A percentile compares a stretch with the other conserved stretches of the same genome.
Evolutionary conservation across 2,113 vertebrate genomes (phyloP).

Genomic region (Zingel zingel): DNA sequence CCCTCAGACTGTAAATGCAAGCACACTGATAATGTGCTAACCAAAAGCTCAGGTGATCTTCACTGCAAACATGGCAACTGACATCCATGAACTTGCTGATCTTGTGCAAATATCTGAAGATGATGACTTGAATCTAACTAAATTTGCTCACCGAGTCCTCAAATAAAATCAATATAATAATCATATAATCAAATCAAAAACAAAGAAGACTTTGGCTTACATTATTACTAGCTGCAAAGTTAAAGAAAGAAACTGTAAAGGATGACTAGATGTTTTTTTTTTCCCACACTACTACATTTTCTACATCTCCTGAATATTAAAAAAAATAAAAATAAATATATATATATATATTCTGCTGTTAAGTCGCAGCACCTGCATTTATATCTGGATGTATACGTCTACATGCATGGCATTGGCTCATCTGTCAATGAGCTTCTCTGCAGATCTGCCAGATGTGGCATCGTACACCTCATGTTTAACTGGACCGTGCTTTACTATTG

Average conservation of each 20-base stretch:
- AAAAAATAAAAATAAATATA: too few relatives aligned
- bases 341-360: constrained; percentile 13
- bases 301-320: background rate
- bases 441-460: constrained; percentile 51
- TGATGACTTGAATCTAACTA: constrained; percentile 21
- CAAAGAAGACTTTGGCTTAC: background rate
- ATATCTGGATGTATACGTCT: constrained; percentile 24
- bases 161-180: too few relatives aligned
- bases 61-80: constrained; percentile 28
- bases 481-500: constrained; percentile 56
- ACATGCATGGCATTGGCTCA: constrained; percentile 27
- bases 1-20: constrained; percentile 14
- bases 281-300: background rate
- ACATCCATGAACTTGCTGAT: constrained; percentile 28
- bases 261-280: background rate
- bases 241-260: background rate
- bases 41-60: constrained; percentile 32
- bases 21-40: constrained; percentile 45
- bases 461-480: constrained; percentile 50
- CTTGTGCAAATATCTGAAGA: constrained; percentile 31
- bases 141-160: constrained; percentile 27
- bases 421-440: constrained; percentile 51
- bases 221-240: constrained; percentile 1
- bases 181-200: background rate
- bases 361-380: constrained; percentile 42